Evolutionary conservation across 2,113 vertebrate species (phyloP).

Genomic region (Sphyrna mokarran): DNA sequence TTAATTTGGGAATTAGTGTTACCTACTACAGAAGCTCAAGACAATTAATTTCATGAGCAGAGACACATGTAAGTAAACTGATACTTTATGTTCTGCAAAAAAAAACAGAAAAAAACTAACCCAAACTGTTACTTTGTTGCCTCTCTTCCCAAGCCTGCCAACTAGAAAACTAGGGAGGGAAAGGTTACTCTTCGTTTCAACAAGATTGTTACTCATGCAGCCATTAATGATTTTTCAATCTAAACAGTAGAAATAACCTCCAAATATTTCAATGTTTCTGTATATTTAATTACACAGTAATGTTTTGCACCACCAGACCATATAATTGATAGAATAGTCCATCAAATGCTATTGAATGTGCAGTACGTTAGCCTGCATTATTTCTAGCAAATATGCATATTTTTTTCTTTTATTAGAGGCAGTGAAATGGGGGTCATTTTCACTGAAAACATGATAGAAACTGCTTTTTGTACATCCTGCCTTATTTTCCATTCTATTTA

Average conservation of each 20-base stretch:
- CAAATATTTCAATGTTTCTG: background rate
- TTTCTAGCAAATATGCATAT: background rate
- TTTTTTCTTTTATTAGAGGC: background rate
- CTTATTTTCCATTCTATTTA: background rate
- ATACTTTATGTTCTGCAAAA: background rate
- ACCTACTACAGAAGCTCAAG: background rate
- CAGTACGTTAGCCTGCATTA: background rate
- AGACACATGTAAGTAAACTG: background rate
- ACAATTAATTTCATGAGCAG: background rate
- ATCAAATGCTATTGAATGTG: background rate
- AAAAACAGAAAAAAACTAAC: background rate
- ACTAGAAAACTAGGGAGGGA: background rate
- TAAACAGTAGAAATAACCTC: background rate
- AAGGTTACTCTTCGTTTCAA: background rate
- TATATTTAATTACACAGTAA: background rate
- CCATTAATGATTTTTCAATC: background rate
- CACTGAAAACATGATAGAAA: background rate
- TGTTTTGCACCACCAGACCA: background rate
- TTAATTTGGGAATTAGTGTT: slow-evolving; percentile 25
- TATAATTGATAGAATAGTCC: background rate
- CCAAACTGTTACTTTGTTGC: background rate
- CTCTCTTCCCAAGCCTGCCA: background rate
- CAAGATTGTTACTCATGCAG: background rate
- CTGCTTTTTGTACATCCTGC: background rate
- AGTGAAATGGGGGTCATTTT: background rate